phyloP scores from a whole-genome alignment of 2,888 invertebrate species.

The Nomada flava region DNA sequence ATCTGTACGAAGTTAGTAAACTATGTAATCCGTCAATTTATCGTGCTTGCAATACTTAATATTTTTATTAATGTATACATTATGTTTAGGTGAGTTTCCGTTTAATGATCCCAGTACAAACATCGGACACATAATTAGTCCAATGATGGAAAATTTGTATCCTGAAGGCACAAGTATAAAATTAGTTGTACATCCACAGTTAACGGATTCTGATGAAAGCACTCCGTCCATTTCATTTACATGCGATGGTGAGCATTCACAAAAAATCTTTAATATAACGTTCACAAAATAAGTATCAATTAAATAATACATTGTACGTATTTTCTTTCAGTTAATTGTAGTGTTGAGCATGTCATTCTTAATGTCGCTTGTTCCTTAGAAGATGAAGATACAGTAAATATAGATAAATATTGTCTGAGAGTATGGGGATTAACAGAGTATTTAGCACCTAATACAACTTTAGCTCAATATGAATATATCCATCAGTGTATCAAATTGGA shows the following conservation, averaged over 20 bases:
- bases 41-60: neutral
- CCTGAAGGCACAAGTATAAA: constrained; percentile 94
- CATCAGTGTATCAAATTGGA: constrained; percentile 97
- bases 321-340: constrained; percentile 90
- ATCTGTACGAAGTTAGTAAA: constrained; percentile 89
- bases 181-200: constrained; percentile 90
- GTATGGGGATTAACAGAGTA: constrained; percentile 96
- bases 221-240: constrained; percentile 93
- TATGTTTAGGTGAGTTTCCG: constrained; percentile 88
- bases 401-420: constrained; percentile 88
- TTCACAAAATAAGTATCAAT: neutral
- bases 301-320: neutral
- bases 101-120: constrained; percentile 92
- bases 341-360: constrained; percentile 93
- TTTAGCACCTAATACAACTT: constrained; percentile 91
- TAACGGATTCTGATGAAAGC: constrained; percentile 85
- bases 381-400: constrained; percentile 88
- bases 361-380: constrained; percentile 94
- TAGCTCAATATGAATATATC: constrained; percentile 96
- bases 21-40: constrained; percentile 53
- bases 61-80: constrained; percentile 12
- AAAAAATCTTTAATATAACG: constrained; percentile 1
- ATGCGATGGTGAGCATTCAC: constrained; percentile 91
- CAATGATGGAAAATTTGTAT: constrained; percentile 93
- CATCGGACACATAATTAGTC: constrained; percentile 95